Evolutionary conservation across 53 echinoderm and acorn worm species (phyloP), one percentile per base, ranked within the genome.

Genomic region (Arbacia lixula): DNA sequence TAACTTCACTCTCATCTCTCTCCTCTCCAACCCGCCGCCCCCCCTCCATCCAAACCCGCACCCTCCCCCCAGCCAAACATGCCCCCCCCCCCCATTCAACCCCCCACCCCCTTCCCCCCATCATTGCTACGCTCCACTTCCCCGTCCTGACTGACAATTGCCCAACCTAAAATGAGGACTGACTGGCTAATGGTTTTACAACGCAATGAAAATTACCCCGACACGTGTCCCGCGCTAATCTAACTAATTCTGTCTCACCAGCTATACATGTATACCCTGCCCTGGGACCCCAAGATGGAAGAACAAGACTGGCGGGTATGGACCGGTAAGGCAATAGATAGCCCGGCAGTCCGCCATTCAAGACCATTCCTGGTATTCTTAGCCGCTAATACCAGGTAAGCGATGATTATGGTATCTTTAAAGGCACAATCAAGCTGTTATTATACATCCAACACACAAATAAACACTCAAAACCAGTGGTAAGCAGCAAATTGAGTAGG

Each of bases 141-240:
- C 68, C 35, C 19, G 25, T 68, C 37, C n/a, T 21, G 68, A 39
- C 37, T 21, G 51, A 51, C 50, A 32, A 72, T 51, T 72, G 52
- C 49, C 33, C 17, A 27, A 51, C 51, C 14, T 28, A 20, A 49
- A 72, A 72, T 72, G 29, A 51, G 72, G 49, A 26, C 33, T 72
- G 72, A 72, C 49, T 72, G 26, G 51, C 72, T 72, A 72, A 72
- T 72, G 72, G 51, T 50, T 68, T 68, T 36, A 40, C 39, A 68
- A 39, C 38, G 68, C 68, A 22, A 68, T 68, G 68, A 68, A 68
- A 68, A 72, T 72, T 50, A 36, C 72, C 11, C 51, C 26, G 72
- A 50, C 72, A 72, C 72, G 51, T 72, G 72, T 72, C 72, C 27
- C 4, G 6, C 14, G 31, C 63, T 31, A 63, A 32, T 31, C 63